Conservation (phyloP, 2,113 vertebrate genomes). For the Anolis carolinensis region DNA sequence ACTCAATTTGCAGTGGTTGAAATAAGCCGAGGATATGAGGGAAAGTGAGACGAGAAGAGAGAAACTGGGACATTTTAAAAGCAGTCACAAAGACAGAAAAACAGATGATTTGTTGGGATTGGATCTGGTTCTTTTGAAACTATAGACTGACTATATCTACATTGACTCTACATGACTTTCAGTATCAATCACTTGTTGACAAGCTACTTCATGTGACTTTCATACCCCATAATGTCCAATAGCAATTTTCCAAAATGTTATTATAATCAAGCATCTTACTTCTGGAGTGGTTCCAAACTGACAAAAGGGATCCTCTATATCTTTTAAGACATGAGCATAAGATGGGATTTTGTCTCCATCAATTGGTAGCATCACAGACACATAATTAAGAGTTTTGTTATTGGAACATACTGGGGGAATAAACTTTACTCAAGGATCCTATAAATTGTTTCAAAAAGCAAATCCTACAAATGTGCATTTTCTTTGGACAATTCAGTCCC, state of each 20-base stretch:
- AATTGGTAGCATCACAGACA: neutral
- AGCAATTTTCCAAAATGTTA: neutral
- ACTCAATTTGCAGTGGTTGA: too few relatives aligned
- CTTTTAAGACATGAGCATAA: neutral
- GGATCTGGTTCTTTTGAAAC: neutral
- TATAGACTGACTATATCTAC: neutral
- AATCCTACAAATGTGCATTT: neutral
- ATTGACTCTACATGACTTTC: neutral
- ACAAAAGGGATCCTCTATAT: neutral
- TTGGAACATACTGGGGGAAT: neutral
- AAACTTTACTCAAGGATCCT: neutral
- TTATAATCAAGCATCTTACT: neutral
- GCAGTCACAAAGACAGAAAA: too few relatives aligned
- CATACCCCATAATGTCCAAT: neutral
- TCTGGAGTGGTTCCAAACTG: neutral
- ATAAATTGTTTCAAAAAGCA: neutral
- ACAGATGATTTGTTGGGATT: too few relatives aligned
- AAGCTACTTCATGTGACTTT: neutral
- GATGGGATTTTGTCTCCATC: neutral
- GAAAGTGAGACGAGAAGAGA: too few relatives aligned
- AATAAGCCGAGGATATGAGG: too few relatives aligned
- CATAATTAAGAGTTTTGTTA: neutral
- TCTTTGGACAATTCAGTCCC: neutral
- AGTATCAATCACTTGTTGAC: neutral
- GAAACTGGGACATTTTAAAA: too few relatives aligned